These are phyloP conservation scores for Emydocephalus ijimae DNA, from an alignment of 2,113 vertebrate genomes.

Conservation along the genomic window DNA sequence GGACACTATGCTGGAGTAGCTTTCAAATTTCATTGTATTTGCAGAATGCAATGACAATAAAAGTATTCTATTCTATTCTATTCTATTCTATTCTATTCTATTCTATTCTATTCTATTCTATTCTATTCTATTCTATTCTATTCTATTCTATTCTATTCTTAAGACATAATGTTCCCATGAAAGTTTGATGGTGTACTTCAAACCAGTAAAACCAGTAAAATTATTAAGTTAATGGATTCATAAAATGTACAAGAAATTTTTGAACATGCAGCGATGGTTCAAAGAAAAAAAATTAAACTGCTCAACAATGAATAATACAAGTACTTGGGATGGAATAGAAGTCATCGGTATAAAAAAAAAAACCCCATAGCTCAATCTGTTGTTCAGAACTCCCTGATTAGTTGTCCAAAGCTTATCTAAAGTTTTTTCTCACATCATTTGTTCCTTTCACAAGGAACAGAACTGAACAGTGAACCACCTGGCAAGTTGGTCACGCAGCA, in stretches of 20 bases:
- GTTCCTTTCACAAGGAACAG: slow-evolving; percentile 59
- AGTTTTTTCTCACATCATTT: slow-evolving; percentile 36
- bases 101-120: too few species aligned
- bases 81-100: too few species aligned
- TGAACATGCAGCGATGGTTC: not conserved
- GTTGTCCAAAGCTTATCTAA: slow-evolving; percentile 25
- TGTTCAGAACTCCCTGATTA: slow-evolving; percentile 44
- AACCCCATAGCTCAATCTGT: slow-evolving; percentile 39
- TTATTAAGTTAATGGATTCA: not conserved
- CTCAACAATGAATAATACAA: not conserved
- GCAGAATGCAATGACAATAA: too few species aligned
- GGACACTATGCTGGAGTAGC: too few species aligned
- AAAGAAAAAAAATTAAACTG: not conserved
- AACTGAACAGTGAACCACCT: slow-evolving; percentile 63
- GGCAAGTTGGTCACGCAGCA: slow-evolving; percentile 64
- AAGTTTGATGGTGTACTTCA: not conserved
- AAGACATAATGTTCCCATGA: not conserved
- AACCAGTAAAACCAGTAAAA: not conserved
- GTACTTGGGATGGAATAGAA: slow-evolving; percentile 17
- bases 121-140: too few species aligned
- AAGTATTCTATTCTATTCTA: too few species aligned
- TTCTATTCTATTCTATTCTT: too few species aligned
- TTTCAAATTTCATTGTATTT: too few species aligned
- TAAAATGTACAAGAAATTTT: not conserved
- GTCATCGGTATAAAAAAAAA: slow-evolving; percentile 24